Evolutionary conservation across 2,113 vertebrate species (phyloP), one percentile per base, ranked within the genome.

Genomic region (Daboia siamensis): DNA sequence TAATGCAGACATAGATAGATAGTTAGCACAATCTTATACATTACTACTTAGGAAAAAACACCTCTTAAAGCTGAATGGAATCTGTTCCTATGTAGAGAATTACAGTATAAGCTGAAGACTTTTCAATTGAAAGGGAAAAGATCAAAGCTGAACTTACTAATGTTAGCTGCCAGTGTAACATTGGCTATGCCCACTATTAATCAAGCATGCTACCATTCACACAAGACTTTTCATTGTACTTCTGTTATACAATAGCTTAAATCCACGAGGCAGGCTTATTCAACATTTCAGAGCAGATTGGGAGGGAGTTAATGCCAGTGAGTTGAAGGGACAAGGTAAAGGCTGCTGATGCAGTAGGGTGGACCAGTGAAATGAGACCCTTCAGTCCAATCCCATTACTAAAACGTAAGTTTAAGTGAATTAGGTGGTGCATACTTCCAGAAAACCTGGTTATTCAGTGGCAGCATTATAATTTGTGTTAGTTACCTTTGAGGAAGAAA

Each of bases 391-490:
- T 80, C 69, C 15, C 33, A 39, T 80, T 39, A 20, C 48, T 51
- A 89, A 92, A 92, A 91, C 84, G 54, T 86, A 90, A 57, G 92
- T 94, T 94, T 39, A 6, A 80, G 1, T 80, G 69, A 80, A 39
- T 80, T 80, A 80, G 6, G 15, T 20, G 69, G 69, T 20, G 69
- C 33, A 8, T 74, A 20, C 69, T 74, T 13, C 69, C 69, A 74
- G n/a, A 17, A 74, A 74, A 74, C n/a, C 69, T 74, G 69, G n/a
- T 74, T 74, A 33, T 39, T 33, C n/a, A 33, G n/a, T 33, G 33
- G n/a, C n/a, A 93, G 90, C 94, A 93, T 69, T 85, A 90, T 93
- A 90, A 87, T 94, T 90, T 95, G 33, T 89, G 44, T 93, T 89
- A 90, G 91, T 95, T 93, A 86, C 57, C 55, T 94, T 91, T 93